These are phyloP conservation scores for Scomber colias DNA, from an alignment of 2,113 vertebrate genomes.

Conservation along the genomic window DNA sequence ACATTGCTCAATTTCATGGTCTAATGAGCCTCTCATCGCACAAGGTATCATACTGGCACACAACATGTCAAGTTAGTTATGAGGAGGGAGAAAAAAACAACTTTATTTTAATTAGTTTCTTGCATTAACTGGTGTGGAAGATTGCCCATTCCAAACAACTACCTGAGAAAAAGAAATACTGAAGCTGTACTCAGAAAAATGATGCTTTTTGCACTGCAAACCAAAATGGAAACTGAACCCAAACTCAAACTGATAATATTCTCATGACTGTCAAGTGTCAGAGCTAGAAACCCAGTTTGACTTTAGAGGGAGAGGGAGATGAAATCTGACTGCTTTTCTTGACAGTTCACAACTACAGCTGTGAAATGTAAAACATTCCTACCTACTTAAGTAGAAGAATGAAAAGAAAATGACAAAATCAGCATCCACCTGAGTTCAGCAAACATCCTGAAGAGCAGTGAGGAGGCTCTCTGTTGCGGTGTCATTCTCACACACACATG, in stretches of 20 bases:
- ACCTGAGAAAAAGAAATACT: background rate
- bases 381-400: background rate
- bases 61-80: constrained; percentile 64
- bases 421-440: constrained; percentile 5
- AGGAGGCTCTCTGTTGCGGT: background rate
- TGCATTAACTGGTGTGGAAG: constrained; percentile 45
- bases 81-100: background rate
- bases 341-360: no score
- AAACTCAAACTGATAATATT: background rate
- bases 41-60: constrained; percentile 63
- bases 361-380: no score
- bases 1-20: constrained; percentile 80
- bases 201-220: background rate
- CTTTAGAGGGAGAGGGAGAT: background rate
- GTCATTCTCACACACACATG: constrained; percentile 10
- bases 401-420: background rate
- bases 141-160: constrained; percentile 36
- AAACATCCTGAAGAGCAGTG: background rate
- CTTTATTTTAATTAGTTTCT: constrained; percentile 65
- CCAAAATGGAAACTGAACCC: constrained; percentile 3
- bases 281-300: constrained; percentile 5
- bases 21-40: constrained; percentile 60
- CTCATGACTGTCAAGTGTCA: background rate
- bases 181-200: constrained; percentile 2
- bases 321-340: no score